phyloP scores from a whole-genome alignment of 2,797 vertebrate genomes.

The Acrossocheilus fasciatus region DNA sequence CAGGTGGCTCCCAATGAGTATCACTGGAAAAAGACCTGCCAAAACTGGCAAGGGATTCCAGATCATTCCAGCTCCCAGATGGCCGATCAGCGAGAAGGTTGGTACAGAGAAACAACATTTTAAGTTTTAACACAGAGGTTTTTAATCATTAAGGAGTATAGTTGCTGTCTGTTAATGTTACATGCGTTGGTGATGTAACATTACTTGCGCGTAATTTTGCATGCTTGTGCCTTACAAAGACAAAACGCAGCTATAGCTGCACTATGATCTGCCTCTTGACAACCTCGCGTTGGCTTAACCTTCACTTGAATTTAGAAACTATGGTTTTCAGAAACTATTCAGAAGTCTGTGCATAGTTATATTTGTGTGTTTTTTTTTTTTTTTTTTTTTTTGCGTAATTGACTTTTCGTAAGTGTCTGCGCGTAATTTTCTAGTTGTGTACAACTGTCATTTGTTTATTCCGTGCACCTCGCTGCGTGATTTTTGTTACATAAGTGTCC shows the following conservation, averaged over 20 bases:
- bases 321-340: neutral
- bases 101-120: neutral
- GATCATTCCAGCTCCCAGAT: conserved; percentile 88
- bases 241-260: neutral
- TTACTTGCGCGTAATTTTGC: neutral
- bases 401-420: neutral
- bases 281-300: neutral
- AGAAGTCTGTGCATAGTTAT: neutral
- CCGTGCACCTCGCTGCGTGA: neutral
- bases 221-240: neutral
- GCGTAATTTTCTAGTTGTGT: neutral
- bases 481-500: neutral
- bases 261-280: neutral
- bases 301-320: neutral
- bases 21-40: conserved; percentile 84
- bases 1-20: conserved; percentile 81
- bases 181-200: neutral
- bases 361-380: neutral
- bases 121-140: neutral
- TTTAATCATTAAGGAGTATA: neutral
- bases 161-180: neutral
- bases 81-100: conserved; percentile 87
- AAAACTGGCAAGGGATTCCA: conserved; percentile 84
- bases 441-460: neutral
- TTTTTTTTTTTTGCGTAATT: neutral